Conservation (phyloP, 2,797 vertebrate genomes). For the Petrocephalus sullivani region DNA sequence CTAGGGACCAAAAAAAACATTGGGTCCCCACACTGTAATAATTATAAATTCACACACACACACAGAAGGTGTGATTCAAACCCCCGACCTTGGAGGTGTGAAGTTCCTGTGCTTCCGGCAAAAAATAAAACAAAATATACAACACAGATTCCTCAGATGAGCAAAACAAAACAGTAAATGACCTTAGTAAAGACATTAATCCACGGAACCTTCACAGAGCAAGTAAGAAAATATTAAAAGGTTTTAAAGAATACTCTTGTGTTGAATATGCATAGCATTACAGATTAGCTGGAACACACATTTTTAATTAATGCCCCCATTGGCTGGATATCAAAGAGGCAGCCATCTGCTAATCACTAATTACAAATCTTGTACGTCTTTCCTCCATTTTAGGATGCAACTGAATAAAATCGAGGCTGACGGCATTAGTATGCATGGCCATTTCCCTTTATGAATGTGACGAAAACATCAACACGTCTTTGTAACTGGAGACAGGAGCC, state of each 20-base stretch:
- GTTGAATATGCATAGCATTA: neutral
- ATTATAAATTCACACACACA: neutral
- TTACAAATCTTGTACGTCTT: constrained; percentile 10
- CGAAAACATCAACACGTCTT: neutral
- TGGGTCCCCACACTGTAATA: no score
- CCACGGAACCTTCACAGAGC: neutral
- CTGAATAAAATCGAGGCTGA: neutral
- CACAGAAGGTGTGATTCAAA: neutral
- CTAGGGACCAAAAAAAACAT: no score
- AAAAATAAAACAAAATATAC: neutral
- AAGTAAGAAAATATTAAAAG: neutral
- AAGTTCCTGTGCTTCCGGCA: neutral
- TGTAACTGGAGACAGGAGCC: neutral
- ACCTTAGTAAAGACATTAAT: neutral
- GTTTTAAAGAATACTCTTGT: neutral
- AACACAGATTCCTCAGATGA: neutral
- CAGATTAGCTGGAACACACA: constrained; percentile 6
- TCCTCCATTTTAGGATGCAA: neutral
- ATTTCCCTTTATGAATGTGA: neutral
- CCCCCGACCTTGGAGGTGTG: neutral
- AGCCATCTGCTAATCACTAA: constrained; percentile 13
- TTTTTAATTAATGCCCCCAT: constrained; percentile 4
- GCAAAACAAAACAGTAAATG: neutral
- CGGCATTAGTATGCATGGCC: neutral
- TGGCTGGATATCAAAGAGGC: constrained; percentile 1